Conservation (phyloP, 2,113 vertebrate genomes). For the Thermophis baileyi region DNA sequence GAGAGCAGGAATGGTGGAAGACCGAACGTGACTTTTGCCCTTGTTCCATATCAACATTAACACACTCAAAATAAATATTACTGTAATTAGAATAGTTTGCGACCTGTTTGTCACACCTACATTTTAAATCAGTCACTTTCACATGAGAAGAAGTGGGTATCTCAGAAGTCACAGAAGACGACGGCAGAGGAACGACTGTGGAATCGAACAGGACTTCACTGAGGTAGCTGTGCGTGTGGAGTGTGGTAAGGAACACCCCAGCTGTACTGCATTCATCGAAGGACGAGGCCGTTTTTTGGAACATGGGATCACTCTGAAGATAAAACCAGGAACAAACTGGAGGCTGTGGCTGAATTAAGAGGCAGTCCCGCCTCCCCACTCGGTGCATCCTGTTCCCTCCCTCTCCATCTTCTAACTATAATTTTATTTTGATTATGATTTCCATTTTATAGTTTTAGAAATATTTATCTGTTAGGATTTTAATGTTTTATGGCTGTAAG, state of each 20-base stretch:
- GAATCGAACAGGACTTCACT: constrained; percentile 84
- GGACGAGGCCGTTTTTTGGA: constrained; percentile 82
- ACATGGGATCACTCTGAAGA: constrained; percentile 74
- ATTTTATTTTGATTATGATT: too few relatives aligned
- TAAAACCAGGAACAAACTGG: fast-evolving
- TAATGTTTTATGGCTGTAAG: too few relatives aligned
- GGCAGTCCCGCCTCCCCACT: too few relatives aligned
- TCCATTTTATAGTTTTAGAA: too few relatives aligned
- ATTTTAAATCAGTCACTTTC: constrained; percentile 44
- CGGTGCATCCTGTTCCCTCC: too few relatives aligned
- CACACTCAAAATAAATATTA: too few relatives aligned
- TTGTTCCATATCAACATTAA: too few relatives aligned
- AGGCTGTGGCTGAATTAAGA: background rate
- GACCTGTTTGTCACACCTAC: constrained; percentile 44
- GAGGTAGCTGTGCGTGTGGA: constrained; percentile 75
- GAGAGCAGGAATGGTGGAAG: too few relatives aligned
- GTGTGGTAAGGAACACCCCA: constrained; percentile 81
- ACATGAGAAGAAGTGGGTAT: constrained; percentile 62
- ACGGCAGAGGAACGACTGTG: constrained; percentile 67
- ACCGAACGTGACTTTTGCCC: too few relatives aligned
- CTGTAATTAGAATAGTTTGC: background rate
- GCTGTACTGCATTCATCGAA: constrained; percentile 87
- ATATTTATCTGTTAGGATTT: too few relatives aligned
- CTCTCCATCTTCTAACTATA: too few relatives aligned
- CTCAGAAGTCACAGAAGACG: constrained; percentile 56